Evolutionary conservation across 2,797 vertebrate genomes (phyloP).

Genomic region (Bufotes viridis): DNA sequence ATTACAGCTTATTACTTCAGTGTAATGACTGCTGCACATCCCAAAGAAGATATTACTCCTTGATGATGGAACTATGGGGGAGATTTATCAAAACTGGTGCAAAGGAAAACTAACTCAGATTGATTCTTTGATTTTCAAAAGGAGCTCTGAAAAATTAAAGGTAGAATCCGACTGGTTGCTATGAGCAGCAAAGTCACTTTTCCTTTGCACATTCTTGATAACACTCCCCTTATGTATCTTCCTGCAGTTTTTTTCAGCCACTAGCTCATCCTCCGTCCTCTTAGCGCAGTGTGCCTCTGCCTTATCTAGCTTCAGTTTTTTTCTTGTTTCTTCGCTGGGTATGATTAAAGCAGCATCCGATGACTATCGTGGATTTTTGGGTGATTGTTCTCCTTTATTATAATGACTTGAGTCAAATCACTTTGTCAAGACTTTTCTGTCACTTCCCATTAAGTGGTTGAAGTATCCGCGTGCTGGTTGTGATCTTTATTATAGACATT

Average conservation of each 20-base stretch:
- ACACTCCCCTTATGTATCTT: neutral
- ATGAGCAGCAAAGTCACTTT: neutral
- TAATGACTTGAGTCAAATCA: constrained; percentile 33
- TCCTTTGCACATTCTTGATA: neutral
- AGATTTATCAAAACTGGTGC: too few relatives aligned
- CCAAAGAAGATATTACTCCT: too few relatives aligned
- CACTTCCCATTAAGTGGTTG: constrained; percentile 39
- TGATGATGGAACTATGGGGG: too few relatives aligned
- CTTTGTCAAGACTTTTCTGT: constrained; percentile 40
- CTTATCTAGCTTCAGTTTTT: neutral
- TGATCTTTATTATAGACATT: constrained; percentile 47
- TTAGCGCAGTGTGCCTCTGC: neutral
- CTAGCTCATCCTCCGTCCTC: neutral
- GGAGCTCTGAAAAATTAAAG: too few relatives aligned
- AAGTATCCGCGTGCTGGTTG: constrained; percentile 10
- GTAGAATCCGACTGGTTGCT: too few relatives aligned
- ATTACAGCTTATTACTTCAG: too few relatives aligned
- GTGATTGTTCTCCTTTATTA: constrained; percentile 29
- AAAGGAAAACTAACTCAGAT: too few relatives aligned
- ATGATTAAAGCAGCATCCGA: constrained; percentile 18
- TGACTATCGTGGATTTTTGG: constrained; percentile 1
- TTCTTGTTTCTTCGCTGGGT: neutral
- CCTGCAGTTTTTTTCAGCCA: constrained; percentile 18
- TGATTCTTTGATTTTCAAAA: too few relatives aligned
- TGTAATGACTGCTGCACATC: too few relatives aligned